A percentile compares a stretch with the other conserved stretches of the same genome.
Evolutionary conservation across 2,113 vertebrate genomes (phyloP).

Genomic region (Brevimyrus niger): DNA sequence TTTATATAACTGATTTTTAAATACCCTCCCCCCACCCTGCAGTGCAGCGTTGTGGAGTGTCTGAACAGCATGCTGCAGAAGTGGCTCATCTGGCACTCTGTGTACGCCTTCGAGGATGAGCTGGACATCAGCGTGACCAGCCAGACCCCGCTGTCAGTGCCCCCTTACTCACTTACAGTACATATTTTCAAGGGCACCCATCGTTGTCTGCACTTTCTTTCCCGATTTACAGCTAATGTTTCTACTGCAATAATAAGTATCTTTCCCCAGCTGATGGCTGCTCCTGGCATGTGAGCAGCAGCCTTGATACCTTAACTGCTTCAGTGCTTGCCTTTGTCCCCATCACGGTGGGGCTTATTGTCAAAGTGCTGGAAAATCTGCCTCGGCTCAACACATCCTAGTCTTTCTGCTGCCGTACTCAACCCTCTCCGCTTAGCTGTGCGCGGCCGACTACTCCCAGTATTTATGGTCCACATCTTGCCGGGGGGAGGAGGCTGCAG

Average conservation of each 20-base stretch:
- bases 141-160: slow-evolving; percentile 61
- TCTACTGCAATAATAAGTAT: not conserved
- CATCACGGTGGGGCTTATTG: not conserved
- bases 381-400: not conserved
- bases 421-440: not conserved
- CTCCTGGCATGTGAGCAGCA: not conserved
- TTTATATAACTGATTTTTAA: not conserved
- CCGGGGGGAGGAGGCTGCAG: not conserved
- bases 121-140: slow-evolving; percentile 56
- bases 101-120: slow-evolving; percentile 53
- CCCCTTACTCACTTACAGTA: not conserved
- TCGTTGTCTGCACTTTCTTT: not conserved
- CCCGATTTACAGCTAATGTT: not conserved
- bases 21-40: not conserved
- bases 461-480: not conserved
- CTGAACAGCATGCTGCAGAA: slow-evolving; percentile 77
- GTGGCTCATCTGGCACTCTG: slow-evolving; percentile 73
- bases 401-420: not conserved
- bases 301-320: not conserved
- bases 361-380: not conserved
- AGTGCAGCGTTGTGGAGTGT: slow-evolving; percentile 82
- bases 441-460: not conserved
- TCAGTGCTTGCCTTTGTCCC: not conserved
- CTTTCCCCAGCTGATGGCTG: not conserved
- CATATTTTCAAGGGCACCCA: not conserved